phyloP scores from a whole-genome alignment of 2,888 invertebrate genomes.

The Lasioglossum vierecki region DNA sequence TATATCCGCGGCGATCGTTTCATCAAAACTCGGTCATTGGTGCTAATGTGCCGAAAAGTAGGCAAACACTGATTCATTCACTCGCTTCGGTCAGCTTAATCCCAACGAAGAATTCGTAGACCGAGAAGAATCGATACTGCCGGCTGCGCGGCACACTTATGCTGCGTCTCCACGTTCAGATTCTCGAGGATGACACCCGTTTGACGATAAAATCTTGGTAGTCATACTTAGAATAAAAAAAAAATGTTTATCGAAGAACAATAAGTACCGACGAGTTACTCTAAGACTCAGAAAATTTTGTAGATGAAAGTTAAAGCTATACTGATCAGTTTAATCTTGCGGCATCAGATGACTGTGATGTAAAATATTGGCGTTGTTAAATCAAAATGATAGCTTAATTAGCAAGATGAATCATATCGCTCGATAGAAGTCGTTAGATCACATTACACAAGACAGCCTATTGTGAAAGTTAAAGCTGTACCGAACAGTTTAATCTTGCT shows the following conservation, averaged over 20 bases:
- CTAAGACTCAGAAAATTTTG: neutral
- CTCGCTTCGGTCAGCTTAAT: slow-evolving; percentile 18
- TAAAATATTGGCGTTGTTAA: no score
- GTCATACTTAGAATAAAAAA: neutral
- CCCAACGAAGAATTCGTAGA: slow-evolving; percentile 24
- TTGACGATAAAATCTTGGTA: neutral
- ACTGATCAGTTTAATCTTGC: no score
- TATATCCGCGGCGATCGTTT: slow-evolving; percentile 8
- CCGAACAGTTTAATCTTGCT: no score
- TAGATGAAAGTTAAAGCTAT: no score
- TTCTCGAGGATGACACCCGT: neutral
- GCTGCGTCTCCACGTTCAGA: neutral
- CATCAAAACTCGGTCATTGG: slow-evolving; percentile 42
- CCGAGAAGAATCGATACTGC: slow-evolving; percentile 59
- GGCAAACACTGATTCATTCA: slow-evolving; percentile 25
- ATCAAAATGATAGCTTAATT: no score
- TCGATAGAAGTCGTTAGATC: no score
- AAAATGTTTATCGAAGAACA: neutral
- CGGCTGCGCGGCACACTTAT: slow-evolving; percentile 34
- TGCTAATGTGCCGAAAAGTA: slow-evolving; percentile 11
- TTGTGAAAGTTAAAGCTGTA: no score
- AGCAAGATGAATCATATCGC: no score
- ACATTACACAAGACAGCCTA: no score
- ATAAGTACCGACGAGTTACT: neutral
- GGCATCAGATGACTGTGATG: no score